Conservation (phyloP, 2,113 vertebrate species). For the Kryptolebias marmoratus region DNA sequence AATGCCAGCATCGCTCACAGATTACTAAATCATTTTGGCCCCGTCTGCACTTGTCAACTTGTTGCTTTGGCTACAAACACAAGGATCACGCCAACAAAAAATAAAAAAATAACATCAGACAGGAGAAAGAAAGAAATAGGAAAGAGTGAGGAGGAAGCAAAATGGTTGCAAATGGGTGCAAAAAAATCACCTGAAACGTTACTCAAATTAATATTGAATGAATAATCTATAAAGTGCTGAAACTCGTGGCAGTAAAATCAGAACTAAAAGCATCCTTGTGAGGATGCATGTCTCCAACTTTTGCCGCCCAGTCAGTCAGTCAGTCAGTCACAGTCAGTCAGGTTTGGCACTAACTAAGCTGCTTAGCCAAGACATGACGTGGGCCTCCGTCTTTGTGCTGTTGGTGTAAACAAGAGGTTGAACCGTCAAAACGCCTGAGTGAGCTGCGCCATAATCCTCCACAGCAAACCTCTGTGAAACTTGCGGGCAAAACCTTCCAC, state of each 20-base stretch:
- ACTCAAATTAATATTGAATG: too few relatives aligned
- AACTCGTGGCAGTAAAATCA: neutral
- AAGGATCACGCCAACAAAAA: slow-evolving; percentile 29
- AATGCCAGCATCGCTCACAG: slow-evolving; percentile 37
- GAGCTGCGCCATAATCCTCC: slow-evolving; percentile 58
- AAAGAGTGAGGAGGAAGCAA: too few relatives aligned
- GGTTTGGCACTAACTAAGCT: slow-evolving; percentile 37
- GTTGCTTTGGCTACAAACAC: slow-evolving; percentile 50
- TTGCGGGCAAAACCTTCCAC: slow-evolving; percentile 40
- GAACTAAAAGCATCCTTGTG: neutral
- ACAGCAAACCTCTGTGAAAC: slow-evolving; percentile 42
- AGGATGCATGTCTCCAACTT: slow-evolving; percentile 42
- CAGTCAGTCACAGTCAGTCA: too few relatives aligned
- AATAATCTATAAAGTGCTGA: too few relatives aligned
- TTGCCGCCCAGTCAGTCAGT: slow-evolving; percentile 36
- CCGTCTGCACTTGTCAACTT: slow-evolving; percentile 55
- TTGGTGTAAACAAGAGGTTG: slow-evolving; percentile 68
- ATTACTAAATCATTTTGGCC: slow-evolving; percentile 41
- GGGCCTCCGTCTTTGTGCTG: slow-evolving; percentile 70
- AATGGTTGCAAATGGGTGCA: too few relatives aligned
- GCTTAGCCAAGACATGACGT: slow-evolving; percentile 44
- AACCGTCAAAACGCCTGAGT: slow-evolving; percentile 67
- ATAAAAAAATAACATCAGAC: neutral
- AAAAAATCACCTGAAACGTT: too few relatives aligned
- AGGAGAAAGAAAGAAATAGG: neutral